A percentile compares a stretch with the other conserved stretches of the same genome.
These are phyloP conservation scores for Dicroscelio sp. DNA, from an alignment of 2,888 invertebrate genomes.

Conservation along the genomic window DNA sequence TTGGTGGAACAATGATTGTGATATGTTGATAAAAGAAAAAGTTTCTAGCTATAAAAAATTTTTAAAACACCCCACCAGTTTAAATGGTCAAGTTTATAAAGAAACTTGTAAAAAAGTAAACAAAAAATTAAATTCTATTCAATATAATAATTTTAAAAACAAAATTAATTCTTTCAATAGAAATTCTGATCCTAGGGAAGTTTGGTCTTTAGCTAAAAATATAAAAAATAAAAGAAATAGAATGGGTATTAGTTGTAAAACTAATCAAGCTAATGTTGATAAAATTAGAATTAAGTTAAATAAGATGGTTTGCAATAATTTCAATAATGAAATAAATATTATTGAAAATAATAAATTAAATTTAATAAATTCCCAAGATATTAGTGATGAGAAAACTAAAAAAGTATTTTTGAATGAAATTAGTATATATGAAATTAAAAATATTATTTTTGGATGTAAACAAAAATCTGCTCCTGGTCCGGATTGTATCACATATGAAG, in stretches of 20 bases:
- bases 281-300: constrained; percentile 2
- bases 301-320: not conserved
- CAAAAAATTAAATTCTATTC: constrained; percentile 11
- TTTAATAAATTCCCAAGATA: not conserved
- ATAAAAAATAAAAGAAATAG: constrained; percentile 39
- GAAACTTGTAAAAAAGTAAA: constrained; percentile 1
- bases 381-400: not conserved
- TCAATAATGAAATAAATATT: not conserved
- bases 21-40: not conserved
- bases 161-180: constrained; percentile 28
- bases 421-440: not conserved
- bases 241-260: not conserved
- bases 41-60: not conserved
- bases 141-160: not conserved
- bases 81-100: not conserved
- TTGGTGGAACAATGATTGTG: constrained; percentile 10
- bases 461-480: constrained; percentile 24
- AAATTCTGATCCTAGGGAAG: not conserved
- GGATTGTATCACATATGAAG: constrained; percentile 8
- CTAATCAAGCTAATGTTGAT: not conserved
- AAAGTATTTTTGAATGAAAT: not conserved
- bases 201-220: constrained; percentile 12
- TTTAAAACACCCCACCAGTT: not conserved
- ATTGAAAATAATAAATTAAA: not conserved
- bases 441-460: not conserved